Evolutionary conservation across 2,797 vertebrate genomes (phyloP), one percentile per base, ranked within the genome.

Genomic region (Crax fasciolata): DNA sequence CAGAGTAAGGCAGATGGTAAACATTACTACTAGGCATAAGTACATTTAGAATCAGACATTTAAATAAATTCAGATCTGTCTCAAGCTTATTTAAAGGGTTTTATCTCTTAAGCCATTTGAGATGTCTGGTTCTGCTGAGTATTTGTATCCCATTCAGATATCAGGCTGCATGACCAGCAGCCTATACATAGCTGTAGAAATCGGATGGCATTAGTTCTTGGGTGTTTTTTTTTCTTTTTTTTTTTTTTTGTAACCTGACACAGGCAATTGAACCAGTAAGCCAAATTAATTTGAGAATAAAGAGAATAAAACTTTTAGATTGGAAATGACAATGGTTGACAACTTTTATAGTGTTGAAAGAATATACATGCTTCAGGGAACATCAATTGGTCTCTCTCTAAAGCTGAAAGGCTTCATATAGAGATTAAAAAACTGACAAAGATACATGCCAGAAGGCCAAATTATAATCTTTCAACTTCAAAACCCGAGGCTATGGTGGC

Each of bases 31-130:
- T 97, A 97, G 96, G 95, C 98, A 97, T 97, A 98, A 98, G 97
- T 98, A 98, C 98, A 97, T 98, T 97, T 96, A 97, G 97, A 98
- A 97, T 97, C 98, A 99, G 98, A 97, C 98, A 98, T 98, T 98
- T 97, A 98, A 98, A 98, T 98, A 98, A 98, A 99, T 99, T 98
- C 97, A 97, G 96, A 96, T 98, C 98, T 98, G 95, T 98, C 97
- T 98, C 98, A 97, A 98, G 98, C 98, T 98, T 98, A 98, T 98
- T 98, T 98, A 98, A 98, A 98, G 98, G 98, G 97, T 98, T 97
- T 96, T 96, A 97, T 97, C 97, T 98, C 96, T 97, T 97, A 98
- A 98, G 96, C 97, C 96, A 83, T 97, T 97, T 95, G 87, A 94
- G 97, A 97, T 98, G 97, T 98, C 96, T 98, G 97, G 96, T 97